Evolutionary conservation across 1,140 invertebrate genomes (phyloP).

Genomic region (Pteromalus puparum): DNA sequence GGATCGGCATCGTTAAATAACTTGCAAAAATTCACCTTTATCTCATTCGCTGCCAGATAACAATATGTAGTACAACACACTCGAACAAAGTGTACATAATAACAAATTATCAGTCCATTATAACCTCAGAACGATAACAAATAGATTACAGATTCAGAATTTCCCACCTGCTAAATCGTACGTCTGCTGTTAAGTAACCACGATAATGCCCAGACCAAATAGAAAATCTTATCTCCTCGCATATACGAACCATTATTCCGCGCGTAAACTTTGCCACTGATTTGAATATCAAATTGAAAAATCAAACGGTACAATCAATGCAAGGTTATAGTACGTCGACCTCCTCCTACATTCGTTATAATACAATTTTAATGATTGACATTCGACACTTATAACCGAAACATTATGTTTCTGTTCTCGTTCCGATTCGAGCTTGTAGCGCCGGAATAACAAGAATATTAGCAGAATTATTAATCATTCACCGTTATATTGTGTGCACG

Average conservation of each 20-base stretch:
- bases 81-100: too few species aligned
- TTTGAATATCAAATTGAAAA: not conserved
- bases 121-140: too few species aligned
- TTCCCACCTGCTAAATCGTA: too few species aligned
- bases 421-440: not conserved
- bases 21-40: too few species aligned
- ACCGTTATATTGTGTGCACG: not conserved
- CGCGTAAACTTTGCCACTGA: not conserved
- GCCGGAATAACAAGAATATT: not conserved
- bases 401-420: not conserved
- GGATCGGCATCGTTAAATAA: too few species aligned
- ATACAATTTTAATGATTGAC: not conserved
- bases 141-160: too few species aligned
- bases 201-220: too few species aligned
- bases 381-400: not conserved
- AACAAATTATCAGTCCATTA: too few species aligned
- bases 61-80: too few species aligned
- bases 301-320: not conserved
- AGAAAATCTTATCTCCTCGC: too few species aligned
- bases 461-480: constrained; percentile 22
- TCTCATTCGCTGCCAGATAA: too few species aligned
- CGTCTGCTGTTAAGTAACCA: not conserved
- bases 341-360: not conserved
- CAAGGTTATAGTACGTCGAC: not conserved
- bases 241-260: too few species aligned